These are phyloP conservation scores for Eumacrocentrus americanus DNA, from an alignment of 2,888 invertebrate species.

Conservation along the genomic window DNA sequence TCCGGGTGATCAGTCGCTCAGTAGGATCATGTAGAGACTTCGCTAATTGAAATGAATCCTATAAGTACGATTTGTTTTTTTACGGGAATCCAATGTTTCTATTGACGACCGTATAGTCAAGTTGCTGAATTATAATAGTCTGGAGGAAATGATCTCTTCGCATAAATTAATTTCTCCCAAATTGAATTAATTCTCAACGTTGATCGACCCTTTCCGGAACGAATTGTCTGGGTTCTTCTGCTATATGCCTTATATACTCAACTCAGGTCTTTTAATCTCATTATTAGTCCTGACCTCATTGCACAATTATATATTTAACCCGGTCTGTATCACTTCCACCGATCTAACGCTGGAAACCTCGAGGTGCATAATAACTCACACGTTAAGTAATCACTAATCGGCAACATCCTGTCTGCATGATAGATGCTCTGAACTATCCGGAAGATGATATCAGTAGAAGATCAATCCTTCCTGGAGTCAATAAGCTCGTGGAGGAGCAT, in stretches of 20 bases:
- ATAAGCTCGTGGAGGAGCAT: no score
- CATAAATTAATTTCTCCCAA: constrained; percentile 44
- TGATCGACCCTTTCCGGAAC: constrained; percentile 46
- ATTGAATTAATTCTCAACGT: constrained; percentile 37
- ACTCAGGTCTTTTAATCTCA: constrained; percentile 3
- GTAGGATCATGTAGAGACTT: no score
- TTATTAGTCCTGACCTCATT: constrained; percentile 2
- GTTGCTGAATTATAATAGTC: no score
- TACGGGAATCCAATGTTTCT: no score
- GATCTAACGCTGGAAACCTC: constrained; percentile 5
- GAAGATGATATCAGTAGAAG: neutral
- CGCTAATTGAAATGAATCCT: no score
- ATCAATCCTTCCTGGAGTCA: neutral
- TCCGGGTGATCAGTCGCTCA: no score
- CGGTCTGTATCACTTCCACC: neutral
- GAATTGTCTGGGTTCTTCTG: constrained; percentile 27
- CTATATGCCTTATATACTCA: no score
- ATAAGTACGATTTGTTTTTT: no score
- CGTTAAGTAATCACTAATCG: constrained; percentile 21
- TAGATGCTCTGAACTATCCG: neutral
- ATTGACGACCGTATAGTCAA: no score
- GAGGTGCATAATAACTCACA: neutral
- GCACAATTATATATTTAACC: constrained; percentile 5
- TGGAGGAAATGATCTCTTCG: no score
- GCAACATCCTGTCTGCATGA: constrained; percentile 10